Evolutionary conservation across 2,888 invertebrate species (phyloP).

Genomic region (Acrobasis suavella): DNA sequence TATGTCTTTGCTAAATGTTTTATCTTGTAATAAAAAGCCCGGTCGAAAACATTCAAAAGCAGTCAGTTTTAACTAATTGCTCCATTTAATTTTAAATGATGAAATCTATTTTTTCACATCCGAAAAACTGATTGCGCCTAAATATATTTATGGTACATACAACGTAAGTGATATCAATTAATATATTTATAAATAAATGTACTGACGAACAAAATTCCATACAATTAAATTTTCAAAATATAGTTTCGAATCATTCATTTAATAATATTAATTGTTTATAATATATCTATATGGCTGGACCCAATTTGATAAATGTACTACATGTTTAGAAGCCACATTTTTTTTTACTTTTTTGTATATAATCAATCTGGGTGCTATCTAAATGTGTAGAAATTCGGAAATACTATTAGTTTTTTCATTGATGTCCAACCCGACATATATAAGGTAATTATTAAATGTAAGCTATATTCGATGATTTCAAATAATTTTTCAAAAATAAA

Average conservation of each 20-base stretch:
- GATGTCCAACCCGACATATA: not conserved
- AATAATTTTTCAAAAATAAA: no score
- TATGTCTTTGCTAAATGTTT: not conserved
- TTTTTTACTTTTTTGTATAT: not conserved
- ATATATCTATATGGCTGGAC: not conserved
- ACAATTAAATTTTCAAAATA: conserved; percentile 8
- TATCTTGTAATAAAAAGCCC: not conserved
- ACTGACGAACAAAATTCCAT: conserved; percentile 14
- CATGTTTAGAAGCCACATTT: not conserved
- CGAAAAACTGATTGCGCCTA: conserved; percentile 7
- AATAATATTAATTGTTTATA: no score
- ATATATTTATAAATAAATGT: conserved; percentile 6
- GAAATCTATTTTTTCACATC: conserved; percentile 5
- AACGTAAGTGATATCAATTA: conserved; percentile 18
- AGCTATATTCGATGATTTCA: not conserved
- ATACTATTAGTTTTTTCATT: not conserved
- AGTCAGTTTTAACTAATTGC: not conserved
- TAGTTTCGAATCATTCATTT: not conserved
- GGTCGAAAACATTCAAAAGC: not conserved
- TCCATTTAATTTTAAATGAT: not conserved
- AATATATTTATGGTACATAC: conserved; percentile 13
- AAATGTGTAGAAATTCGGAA: not conserved
- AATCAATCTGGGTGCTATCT: not conserved
- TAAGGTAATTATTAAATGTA: not conserved
- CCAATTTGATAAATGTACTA: not conserved